Evolutionary conservation across 2,113 vertebrate genomes (phyloP), one percentile per base, ranked within the genome.

Genomic region (Lota lota): DNA sequence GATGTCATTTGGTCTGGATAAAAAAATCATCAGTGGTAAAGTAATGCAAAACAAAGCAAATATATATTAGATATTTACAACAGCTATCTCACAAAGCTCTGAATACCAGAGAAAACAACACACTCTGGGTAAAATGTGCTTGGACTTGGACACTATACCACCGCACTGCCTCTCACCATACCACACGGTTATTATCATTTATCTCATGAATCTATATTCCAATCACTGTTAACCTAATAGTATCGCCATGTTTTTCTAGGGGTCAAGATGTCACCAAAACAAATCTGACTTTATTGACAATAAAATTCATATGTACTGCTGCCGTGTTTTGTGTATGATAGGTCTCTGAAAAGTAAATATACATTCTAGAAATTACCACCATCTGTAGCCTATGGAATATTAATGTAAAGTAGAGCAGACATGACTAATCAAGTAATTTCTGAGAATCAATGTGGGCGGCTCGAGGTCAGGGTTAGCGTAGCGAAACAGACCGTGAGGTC

Each of bases 381-480:
- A 84, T 84, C 79, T 78, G 77, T 89, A 90, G 81, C 81, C 83
- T 91, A 90, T 88, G 51, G 81, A 87, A 88, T 73, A 87, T 85
- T 90, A 88, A 85, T 81, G 80, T 86, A 80, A 87, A 81, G 74
- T 88, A 88, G 86, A 91, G 75, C 85, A 85, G 90, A 89, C 91
- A 92, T 92, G 88, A 88, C 86, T 90, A 87, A 87, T 88, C 84
- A 85, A 87, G n/a, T n/a, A n/a, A n/a, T n/a, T n/a, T n/a, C n/a
- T n/a, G n/a, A n/a, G n/a, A n/a, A n/a, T n/a, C n/a, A n/a, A n/a
- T n/a, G n/a, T n/a, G n/a, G n/a, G n/a, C n/a, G n/a, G n/a, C n/a
- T n/a, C n/a, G n/a, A n/a, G n/a, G n/a, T n/a, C n/a, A n/a, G n/a
- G n/a, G n/a, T n/a, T n/a, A n/a, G n/a, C n/a, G n/a, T n/a, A n/a